Evolutionary conservation across 92 coral and sea anemone species (phyloP).

Genomic region (Isaurus tuberculatus): DNA sequence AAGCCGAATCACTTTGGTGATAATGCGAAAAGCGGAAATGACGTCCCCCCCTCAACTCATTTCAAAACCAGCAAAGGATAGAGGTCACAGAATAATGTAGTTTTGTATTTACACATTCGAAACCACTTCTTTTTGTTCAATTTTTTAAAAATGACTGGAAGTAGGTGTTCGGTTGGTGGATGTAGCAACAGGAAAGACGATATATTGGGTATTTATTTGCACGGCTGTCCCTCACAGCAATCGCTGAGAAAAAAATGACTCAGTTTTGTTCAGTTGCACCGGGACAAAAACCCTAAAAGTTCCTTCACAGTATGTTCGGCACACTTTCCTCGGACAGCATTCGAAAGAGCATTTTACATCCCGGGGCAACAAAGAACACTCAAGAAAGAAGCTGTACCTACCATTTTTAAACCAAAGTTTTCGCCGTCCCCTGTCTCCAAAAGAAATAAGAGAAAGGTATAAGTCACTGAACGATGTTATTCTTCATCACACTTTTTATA

Average conservation of each 20-base stretch:
- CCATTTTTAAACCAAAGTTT: neutral
- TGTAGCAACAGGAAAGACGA: constrained; percentile 5
- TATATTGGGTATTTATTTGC: constrained; percentile 3
- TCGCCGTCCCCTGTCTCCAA: constrained; percentile 21
- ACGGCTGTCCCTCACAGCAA: constrained; percentile 6
- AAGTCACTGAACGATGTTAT: constrained; percentile 10
- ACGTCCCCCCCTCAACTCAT: constrained; percentile 38
- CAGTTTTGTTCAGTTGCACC: constrained; percentile 4
- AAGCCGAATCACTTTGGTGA: neutral
- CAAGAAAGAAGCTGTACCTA: constrained; percentile 15
- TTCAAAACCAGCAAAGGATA: neutral
- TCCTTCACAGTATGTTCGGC: constrained; percentile 14
- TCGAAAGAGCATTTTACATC: constrained; percentile 10
- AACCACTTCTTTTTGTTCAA: neutral
- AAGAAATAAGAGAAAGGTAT: constrained; percentile 19
- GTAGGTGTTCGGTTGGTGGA: neutral
- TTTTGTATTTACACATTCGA: constrained; percentile 4
- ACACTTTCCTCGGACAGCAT: constrained; percentile 8
- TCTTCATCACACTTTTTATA: constrained; percentile 15
- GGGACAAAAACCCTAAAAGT: constrained; percentile 12
- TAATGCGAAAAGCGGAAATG: constrained; percentile 16
- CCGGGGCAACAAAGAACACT: constrained; percentile 9
- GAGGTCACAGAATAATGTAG: neutral
- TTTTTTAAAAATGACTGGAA: neutral
- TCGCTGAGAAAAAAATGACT: constrained; percentile 4